A percentile compares a stretch with the other conserved stretches of the same genome.
phyloP scores from a whole-genome alignment of 1,140 invertebrate species.

The Scylla paramamosain region DNA sequence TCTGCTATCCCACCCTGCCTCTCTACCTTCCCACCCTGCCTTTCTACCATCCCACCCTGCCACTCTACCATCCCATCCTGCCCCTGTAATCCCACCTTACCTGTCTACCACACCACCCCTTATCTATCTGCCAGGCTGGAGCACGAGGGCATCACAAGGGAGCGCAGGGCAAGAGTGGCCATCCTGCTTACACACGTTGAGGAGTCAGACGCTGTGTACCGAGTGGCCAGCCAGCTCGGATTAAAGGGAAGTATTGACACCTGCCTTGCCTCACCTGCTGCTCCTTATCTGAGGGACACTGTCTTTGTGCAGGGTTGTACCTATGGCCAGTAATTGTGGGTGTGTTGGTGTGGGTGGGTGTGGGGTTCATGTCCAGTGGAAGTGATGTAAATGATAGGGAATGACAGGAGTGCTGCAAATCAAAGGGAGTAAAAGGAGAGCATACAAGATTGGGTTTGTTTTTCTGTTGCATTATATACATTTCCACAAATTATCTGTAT shows the following conservation, averaged over 20 bases:
- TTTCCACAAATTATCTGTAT: too few relatives aligned
- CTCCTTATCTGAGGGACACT: conserved; percentile 66
- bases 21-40: neutral
- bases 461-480: too few relatives aligned
- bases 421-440: too few relatives aligned
- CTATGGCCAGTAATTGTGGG: neutral
- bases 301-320: conserved; percentile 64
- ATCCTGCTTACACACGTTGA: conserved; percentile 45
- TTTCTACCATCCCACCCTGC: too few relatives aligned
- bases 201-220: conserved; percentile 64
- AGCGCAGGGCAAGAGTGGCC: conserved; percentile 32
- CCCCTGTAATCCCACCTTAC: too few relatives aligned
- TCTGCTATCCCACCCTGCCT: too few relatives aligned
- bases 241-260: conserved; percentile 41
- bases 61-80: neutral
- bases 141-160: conserved; percentile 62
- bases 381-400: too few relatives aligned
- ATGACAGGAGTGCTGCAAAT: too few relatives aligned
- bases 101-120: neutral
- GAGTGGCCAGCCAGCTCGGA: conserved; percentile 65
- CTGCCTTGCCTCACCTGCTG: conserved; percentile 53
- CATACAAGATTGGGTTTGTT: too few relatives aligned
- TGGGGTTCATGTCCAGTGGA: too few relatives aligned
- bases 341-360: neutral
- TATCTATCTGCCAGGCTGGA: conserved; percentile 48